Base-by-base conservation (phyloP, 2,113 vertebrate species). In the Nibea coibor region DNA sequence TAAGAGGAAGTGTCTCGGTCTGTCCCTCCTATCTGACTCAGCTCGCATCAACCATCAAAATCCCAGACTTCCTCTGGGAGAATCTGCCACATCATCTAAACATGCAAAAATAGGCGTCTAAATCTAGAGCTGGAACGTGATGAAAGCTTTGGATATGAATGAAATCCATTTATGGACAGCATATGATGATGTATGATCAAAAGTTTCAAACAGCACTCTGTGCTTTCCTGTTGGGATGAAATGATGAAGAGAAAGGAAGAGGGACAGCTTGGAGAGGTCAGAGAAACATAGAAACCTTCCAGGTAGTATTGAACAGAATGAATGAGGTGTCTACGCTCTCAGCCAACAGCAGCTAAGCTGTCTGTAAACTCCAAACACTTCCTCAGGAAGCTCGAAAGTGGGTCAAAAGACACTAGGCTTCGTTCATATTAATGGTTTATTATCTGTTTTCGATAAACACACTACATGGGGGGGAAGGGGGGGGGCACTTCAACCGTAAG, bases 351-450 rank as follows among this genome's bases (percentile, higher is more conserved):
- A 10, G 39, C 48, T 54, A 75, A 76, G 58, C 53, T 45, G 31
- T 62, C 20, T 26, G 43, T 66, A 82, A 74, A 85, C 70, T 51
- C 48, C 48, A 43, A 8, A 56, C 10, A 4, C 62, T 80, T 82
- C 71, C 69, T 59, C 65, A 75, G 81, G 85, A 90, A 89, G 77
- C 57, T 53, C 24, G 35, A 80, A 87, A 86, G 82, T 86, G 79
- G 82, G 87, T 83, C 84, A 87, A 28, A 9, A 81, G 39, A 83
- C 76, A 73, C 20, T 66, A 76, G 51, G 14, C 59, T 68, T 10
- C 39, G 5, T 45, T 82, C 43, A 35, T 50, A 66, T 62, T 64
- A 72, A 71, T 31, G 58, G 67, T 43, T 82, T 76, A 79, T 15
- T 68, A 63, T 54, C 17, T 22, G 47, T 61, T 72, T 43, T 43